Evolutionary conservation across 2,888 invertebrate species (phyloP).

Genomic region (Eremobia ochroleuca): DNA sequence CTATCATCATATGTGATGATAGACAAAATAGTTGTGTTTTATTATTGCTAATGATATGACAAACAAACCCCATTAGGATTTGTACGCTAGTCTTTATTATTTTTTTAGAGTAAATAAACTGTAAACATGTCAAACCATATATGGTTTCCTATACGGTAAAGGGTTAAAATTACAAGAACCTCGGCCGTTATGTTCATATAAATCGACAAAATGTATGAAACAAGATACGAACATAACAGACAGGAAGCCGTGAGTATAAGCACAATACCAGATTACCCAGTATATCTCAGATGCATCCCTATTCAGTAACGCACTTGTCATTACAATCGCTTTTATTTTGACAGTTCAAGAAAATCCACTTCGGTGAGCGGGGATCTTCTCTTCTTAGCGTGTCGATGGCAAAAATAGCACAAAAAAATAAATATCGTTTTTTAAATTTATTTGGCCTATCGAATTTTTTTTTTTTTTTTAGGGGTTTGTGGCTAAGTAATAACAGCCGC

Average conservation of each 20-base stretch:
- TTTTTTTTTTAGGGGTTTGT: no score
- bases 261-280: conserved; percentile 16
- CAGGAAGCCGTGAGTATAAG: conserved; percentile 29
- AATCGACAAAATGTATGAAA: background rate
- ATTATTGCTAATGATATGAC: no score
- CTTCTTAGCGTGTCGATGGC: background rate
- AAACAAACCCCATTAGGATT: no score
- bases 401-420: background rate
- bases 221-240: conserved; percentile 16
- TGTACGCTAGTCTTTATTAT: no score
- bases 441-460: no score
- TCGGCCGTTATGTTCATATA: background rate
- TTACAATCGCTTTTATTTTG: background rate
- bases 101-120: no score
- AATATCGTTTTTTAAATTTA: background rate
- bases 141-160: no score
- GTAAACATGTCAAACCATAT: no score
- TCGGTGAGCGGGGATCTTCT: background rate
- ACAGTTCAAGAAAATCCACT: conserved; percentile 1
- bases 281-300: conserved; percentile 1
- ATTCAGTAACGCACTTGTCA: background rate
- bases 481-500: no score
- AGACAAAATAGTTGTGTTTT: no score
- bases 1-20: no score
- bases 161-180: no score